Conservation (phyloP, 2,888 invertebrate genomes). For the Dryobota labecula region DNA sequence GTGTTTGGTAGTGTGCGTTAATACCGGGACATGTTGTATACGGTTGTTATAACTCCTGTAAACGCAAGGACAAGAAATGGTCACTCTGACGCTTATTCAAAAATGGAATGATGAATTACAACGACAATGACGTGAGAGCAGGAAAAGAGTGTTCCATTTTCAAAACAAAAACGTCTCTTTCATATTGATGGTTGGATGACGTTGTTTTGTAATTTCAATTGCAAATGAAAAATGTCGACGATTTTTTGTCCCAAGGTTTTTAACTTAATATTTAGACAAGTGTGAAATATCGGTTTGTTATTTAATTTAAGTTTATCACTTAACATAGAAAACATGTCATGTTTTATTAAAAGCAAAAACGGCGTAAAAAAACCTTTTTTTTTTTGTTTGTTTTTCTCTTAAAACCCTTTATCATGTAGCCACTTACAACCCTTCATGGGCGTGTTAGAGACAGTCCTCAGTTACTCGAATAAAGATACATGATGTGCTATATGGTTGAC, state of each 20-base stretch:
- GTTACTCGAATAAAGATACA: constrained; percentile 47
- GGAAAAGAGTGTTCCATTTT: constrained; percentile 25
- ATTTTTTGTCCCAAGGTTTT: constrained; percentile 24
- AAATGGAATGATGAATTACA: constrained; percentile 22
- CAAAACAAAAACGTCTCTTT: constrained; percentile 29
- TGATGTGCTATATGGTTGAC: constrained; percentile 41
- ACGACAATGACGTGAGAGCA: too few relatives aligned
- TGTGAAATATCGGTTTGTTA: constrained; percentile 5
- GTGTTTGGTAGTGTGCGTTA: too few relatives aligned
- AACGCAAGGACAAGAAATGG: too few relatives aligned
- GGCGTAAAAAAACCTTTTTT: too few relatives aligned
- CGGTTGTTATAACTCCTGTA: too few relatives aligned
- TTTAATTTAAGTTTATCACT: constrained; percentile 29
- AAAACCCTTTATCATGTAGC: neutral
- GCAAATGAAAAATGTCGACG: constrained; percentile 18
- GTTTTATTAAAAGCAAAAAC: neutral
- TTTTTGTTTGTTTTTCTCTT: neutral
- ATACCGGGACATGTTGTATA: too few relatives aligned
- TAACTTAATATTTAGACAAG: constrained; percentile 32
- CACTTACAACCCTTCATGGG: constrained; percentile 44
- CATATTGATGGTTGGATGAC: constrained; percentile 13
- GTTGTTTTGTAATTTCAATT: constrained; percentile 29
- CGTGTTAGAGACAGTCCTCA: constrained; percentile 37
- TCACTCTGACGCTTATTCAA: constrained; percentile 16
- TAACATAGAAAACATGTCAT: constrained; percentile 3